phyloP scores from a whole-genome alignment of 2,888 invertebrate species.

The Apantesis nais region DNA sequence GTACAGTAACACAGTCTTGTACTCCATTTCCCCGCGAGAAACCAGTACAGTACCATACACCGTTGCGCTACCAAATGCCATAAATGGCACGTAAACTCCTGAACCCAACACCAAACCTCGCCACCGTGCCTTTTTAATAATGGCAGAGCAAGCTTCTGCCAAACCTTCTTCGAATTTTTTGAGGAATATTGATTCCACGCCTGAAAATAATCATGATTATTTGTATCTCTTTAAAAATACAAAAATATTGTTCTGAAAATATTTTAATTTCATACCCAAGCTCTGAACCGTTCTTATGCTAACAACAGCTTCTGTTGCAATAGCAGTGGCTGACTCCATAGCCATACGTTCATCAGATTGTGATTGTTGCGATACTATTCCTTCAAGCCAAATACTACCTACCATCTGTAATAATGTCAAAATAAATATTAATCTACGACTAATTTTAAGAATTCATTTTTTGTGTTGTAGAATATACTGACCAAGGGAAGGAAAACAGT shows the following conservation, averaged over 20 bases:
- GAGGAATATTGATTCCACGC: conserved; percentile 84
- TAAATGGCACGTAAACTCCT: conserved; percentile 88
- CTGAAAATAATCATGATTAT: conserved; percentile 46
- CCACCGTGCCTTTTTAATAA: conserved; percentile 85
- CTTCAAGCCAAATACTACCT: conserved; percentile 87
- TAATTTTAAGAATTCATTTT: background rate
- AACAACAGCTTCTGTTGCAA: conserved; percentile 88
- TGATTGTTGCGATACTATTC: conserved; percentile 84
- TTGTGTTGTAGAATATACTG: conserved; percentile 46
- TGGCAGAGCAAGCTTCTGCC: conserved; percentile 78
- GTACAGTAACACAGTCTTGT: conserved; percentile 88
- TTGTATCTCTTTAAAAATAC: background rate
- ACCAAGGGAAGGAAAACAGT: conserved; percentile 86
- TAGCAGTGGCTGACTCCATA: conserved; percentile 87
- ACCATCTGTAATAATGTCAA: conserved; percentile 67
- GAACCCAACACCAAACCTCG: conserved; percentile 89
- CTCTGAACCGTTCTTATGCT: conserved; percentile 89
- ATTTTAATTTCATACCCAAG: conserved; percentile 70
- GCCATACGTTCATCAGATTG: conserved; percentile 85
- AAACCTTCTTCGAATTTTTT: conserved; percentile 83
- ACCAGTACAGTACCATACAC: conserved; percentile 89
- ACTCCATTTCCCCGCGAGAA: conserved; percentile 85
- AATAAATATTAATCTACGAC: background rate
- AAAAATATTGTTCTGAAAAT: background rate
- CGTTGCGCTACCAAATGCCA: conserved; percentile 89